Evolutionary conservation across 1,140 invertebrate species (phyloP).

Genomic region (Drosophila yakuba): DNA sequence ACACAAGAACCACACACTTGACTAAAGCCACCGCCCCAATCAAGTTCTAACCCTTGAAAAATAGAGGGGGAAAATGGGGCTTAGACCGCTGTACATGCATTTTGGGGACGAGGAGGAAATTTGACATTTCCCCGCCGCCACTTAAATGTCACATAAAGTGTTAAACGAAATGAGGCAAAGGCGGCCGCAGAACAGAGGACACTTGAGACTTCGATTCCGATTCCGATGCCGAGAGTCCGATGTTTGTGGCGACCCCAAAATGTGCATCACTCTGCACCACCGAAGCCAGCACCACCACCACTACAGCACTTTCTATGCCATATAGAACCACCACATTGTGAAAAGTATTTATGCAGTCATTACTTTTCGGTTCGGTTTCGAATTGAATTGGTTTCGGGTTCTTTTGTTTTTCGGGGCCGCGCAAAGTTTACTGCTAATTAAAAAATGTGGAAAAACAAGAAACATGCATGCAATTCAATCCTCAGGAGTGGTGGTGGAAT

Average conservation of each 20-base stretch:
- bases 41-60: conserved; percentile 4
- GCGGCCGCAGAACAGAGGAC: conserved; percentile 63
- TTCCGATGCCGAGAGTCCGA: conserved; percentile 26
- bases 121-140: conserved; percentile 76
- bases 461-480: conserved; percentile 80
- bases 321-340: conserved; percentile 29
- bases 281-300: conserved; percentile 13
- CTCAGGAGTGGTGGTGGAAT: conserved; percentile 10
- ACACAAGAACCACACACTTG: conserved; percentile 61
- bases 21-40: conserved; percentile 29
- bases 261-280: conserved; percentile 50
- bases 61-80: conserved; percentile 18
- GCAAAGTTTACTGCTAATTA: conserved; percentile 83
- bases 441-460: conserved; percentile 77
- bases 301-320: conserved; percentile 1
- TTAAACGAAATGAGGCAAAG: conserved; percentile 78
- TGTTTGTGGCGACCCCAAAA: conserved; percentile 63
- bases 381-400: conserved; percentile 65
- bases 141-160: conserved; percentile 81
- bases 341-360: conserved; percentile 78
- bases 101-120: conserved; percentile 68
- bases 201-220: conserved; percentile 67
- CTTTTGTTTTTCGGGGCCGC: conserved; percentile 46
- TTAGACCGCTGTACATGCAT: conserved; percentile 49
- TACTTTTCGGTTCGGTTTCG: conserved; percentile 72